Evolutionary conservation across 2,797 vertebrate genomes (phyloP), one percentile per base, ranked within the genome.

Genomic region (Heliangelus exortis): DNA sequence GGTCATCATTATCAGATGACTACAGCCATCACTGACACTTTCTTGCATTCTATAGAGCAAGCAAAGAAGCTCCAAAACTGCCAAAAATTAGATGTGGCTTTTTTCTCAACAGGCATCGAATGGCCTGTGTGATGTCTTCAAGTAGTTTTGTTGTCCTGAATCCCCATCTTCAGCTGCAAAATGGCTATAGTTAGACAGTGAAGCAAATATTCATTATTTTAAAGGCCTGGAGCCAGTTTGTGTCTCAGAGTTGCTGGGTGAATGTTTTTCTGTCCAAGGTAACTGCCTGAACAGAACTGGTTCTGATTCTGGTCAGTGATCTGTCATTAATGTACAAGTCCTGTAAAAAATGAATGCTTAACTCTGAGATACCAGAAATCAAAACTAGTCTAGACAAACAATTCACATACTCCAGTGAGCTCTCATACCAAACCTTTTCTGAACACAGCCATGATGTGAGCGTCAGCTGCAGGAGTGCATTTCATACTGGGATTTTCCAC

Each of bases 401-500:
- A 67, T 83, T 86, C 71, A 54, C 33, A 12, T 43, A 72, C 41
- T 68, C 47, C 62, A 62, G 17, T 62, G 25, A 86, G 36, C 5
- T 94, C 50, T 94, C 58, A 54, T 63, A 90, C 54, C 58, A 81
- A 10, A 50, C 34, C 43, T 65, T 61, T 77, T 72, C 69, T 88
- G 62, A 47, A 75, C 29, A 18, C 4, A 58, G 55, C 67, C 26
- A 21, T 81, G 47, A 39, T 5, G 28, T 54, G 43, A 78, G 68
- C 5, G 10, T 36, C 53, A 73, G 43, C 26, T 1, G 1, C 21
- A 7, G 51, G 55, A 72, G 48, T 17, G 19, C 9, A 2, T 76
- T 73, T 92, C 59, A 3, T 33, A 8, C 29, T 45, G 81, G 55
- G 81, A 73, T 76, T 96, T 96, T 94, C 59, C 84, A 82, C 55